Evolutionary conservation across 2,888 invertebrate genomes (phyloP).

Genomic region (Melieria omissa): DNA sequence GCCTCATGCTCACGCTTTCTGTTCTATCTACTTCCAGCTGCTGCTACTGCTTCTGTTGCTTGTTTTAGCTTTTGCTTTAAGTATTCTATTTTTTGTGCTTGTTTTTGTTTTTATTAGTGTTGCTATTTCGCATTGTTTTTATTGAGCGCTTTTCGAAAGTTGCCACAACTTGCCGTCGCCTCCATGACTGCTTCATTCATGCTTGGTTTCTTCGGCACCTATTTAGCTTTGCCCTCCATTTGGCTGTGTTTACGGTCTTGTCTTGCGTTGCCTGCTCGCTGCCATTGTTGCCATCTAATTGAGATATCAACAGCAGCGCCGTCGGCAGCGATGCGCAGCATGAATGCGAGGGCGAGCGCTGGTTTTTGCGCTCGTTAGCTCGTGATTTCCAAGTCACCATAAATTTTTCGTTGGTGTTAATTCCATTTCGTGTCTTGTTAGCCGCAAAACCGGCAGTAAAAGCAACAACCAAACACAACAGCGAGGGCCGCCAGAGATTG

Average conservation of each 20-base stretch:
- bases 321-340: not conserved
- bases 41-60: slow-evolving; percentile 2
- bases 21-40: not conserved
- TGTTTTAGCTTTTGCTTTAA: slow-evolving; percentile 10
- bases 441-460: slow-evolving; percentile 14
- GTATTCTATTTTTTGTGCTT: not conserved
- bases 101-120: not conserved
- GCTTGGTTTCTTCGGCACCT: too few species aligned
- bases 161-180: too few species aligned
- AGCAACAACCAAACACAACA: not conserved
- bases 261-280: not conserved
- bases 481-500: too few species aligned
- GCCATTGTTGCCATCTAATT: slow-evolving; percentile 22
- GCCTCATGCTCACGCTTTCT: not conserved
- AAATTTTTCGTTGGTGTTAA: slow-evolving; percentile 38
- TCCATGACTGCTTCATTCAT: too few species aligned
- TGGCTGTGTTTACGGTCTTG: not conserved
- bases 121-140: not conserved
- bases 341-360: not conserved
- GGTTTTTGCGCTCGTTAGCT: slow-evolving; percentile 3
- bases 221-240: not conserved
- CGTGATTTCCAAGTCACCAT: slow-evolving; percentile 8
- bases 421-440: slow-evolving; percentile 36
- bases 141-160: too few species aligned
- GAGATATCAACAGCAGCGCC: slow-evolving; percentile 28